Evolutionary conservation across 1,140 invertebrate genomes (phyloP).

Genomic region (Chrysopa pallens): DNA sequence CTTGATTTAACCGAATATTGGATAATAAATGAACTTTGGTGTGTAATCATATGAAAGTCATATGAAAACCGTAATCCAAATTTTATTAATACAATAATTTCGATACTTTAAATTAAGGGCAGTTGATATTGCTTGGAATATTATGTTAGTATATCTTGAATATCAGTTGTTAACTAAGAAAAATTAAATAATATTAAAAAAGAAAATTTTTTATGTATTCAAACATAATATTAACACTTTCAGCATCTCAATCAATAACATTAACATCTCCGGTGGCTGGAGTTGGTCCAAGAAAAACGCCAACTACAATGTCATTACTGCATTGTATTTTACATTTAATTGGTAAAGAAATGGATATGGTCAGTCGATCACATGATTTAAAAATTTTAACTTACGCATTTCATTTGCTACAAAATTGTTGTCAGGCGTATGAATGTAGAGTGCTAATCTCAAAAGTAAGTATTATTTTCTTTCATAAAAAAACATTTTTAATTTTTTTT

Average conservation of each 20-base stretch:
- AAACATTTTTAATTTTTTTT: neutral
- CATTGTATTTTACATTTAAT: constrained; percentile 26
- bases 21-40: no score
- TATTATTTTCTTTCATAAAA: neutral
- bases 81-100: no score
- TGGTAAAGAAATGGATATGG: constrained; percentile 27
- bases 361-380: constrained; percentile 22
- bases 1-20: no score
- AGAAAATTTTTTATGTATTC: no score
- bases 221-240: no score
- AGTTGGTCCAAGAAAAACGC: constrained; percentile 27
- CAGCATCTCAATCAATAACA: constrained; percentile 28
- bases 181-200: no score
- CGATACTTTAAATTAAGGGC: no score
- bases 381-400: constrained; percentile 24
- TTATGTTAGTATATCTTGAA: neutral
- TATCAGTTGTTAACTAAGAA: constrained; percentile 2
- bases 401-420: constrained; percentile 27
- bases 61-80: no score
- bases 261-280: constrained; percentile 31
- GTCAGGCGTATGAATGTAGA: constrained; percentile 28
- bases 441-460: constrained; percentile 29
- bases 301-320: constrained; percentile 27
- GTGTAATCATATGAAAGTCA: no score
- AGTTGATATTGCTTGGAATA: neutral